phyloP scores from a whole-genome alignment of 2,113 vertebrate genomes.

The Sinosuthora webbiana region DNA sequence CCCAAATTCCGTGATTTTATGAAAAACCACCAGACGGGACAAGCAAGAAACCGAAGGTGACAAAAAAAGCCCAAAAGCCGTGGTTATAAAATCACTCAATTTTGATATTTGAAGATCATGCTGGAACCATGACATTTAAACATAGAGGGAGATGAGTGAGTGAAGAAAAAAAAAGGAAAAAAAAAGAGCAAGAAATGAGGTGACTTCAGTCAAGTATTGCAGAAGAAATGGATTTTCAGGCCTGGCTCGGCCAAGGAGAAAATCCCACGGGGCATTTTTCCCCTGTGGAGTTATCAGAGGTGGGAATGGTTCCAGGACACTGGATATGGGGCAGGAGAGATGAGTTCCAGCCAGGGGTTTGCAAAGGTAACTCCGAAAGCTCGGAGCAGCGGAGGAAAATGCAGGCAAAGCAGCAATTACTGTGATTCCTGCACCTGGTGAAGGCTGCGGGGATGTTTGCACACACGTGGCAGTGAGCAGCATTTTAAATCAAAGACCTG shows the following conservation, averaged over 20 bases:
- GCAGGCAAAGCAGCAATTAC: background rate
- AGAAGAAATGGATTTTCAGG: background rate
- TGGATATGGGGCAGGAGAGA: background rate
- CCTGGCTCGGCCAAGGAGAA: background rate
- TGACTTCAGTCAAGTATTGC: background rate
- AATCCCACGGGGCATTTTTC: background rate
- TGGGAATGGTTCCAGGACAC: background rate
- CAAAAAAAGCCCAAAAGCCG: background rate
- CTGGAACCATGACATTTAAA: background rate
- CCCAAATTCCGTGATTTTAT: background rate
- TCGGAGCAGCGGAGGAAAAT: background rate
- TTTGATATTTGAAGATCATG: background rate
- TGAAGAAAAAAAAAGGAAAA: background rate
- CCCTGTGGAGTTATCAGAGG: background rate
- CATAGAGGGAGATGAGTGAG: background rate
- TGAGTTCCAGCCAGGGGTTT: background rate
- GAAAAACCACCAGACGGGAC: background rate
- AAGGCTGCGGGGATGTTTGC: background rate
- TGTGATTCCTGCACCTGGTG: background rate
- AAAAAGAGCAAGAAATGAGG: background rate
- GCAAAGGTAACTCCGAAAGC: background rate
- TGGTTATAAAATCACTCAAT: background rate
- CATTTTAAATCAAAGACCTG: background rate
- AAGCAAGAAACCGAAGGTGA: background rate
- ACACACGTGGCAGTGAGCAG: background rate